Evolutionary conservation across 2,113 vertebrate genomes (phyloP), one percentile per base, ranked within the genome.

Genomic region (Dicentrarchus labrax): DNA sequence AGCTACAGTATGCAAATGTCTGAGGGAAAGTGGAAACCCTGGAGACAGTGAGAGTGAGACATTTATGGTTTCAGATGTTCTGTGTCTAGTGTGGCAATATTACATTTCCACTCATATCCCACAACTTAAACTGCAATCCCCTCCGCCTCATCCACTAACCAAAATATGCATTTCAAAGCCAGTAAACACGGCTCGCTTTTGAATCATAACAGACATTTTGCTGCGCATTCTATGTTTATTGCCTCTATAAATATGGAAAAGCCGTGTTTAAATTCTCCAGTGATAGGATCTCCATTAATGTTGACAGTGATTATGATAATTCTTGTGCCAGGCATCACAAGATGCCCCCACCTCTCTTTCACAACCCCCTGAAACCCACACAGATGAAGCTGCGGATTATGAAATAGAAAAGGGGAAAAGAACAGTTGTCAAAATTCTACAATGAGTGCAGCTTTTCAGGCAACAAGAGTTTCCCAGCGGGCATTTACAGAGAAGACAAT

Each of bases 241-340:
- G 65, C 86, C 60, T 89, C 88, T 90, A 90, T 92, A 96, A 96
- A 95, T 86, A 95, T 90, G 89, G 74, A 94, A 88, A 88, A 83
- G 86, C 43, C 80, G 48, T 59, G 93, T 94, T 93, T 95, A 89
- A 94, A 96, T 94, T 86, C 82, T 89, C 76, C 68, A 80, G 90
- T 76, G 87, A 90, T 91, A 71, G 82, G 82, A 86, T 92, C 86
- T 84, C 82, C 88, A 93, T 94, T 94, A 94, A 88, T 91, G 76
- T 85, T 94, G 91, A 87, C 83, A 92, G 65, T 92, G 84, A 94
- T 96, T 95, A 93, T 86, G 90, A 80, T 91, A 86, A 93, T 91
- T 93, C 47, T 82, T 84, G 89, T 85, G 89, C 85, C 64, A 88
- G 73, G 78, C 75, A 80, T 78, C 81, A 66, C 13, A 76, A 64